Evolutionary conservation across 2,888 invertebrate species (phyloP).

Genomic region (Glyphotaelius pellucidus): DNA sequence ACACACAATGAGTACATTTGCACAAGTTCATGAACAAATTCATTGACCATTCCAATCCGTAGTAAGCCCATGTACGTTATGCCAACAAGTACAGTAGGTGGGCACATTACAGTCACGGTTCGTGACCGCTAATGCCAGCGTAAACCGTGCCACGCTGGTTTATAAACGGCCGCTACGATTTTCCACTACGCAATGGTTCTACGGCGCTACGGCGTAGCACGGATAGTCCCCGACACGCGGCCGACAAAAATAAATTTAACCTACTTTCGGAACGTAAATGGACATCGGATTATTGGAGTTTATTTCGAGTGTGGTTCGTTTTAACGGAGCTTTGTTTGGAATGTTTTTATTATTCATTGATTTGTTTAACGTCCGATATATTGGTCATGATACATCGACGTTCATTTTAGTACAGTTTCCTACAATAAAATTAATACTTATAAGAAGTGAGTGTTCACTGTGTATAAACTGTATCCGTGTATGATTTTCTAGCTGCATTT

Average conservation of each 20-base stretch:
- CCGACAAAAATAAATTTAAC: constrained; percentile 9
- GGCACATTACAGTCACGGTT: not conserved
- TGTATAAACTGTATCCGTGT: no score
- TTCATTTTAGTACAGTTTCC: not conserved
- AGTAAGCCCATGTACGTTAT: not conserved
- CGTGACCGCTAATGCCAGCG: constrained; percentile 29
- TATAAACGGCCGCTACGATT: constrained; percentile 28
- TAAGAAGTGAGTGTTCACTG: not conserved
- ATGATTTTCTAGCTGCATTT: no score
- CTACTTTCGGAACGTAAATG: constrained; percentile 26
- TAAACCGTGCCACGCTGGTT: constrained; percentile 28
- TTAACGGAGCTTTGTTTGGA: not conserved
- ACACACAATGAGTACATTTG: not conserved
- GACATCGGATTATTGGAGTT: not conserved
- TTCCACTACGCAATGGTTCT: not conserved
- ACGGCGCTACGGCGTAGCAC: not conserved
- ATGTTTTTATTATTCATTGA: not conserved
- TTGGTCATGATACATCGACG: not conserved
- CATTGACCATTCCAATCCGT: constrained; percentile 31
- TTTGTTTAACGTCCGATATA: not conserved
- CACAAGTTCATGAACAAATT: constrained; percentile 34
- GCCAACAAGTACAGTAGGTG: not conserved
- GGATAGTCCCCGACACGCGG: not conserved
- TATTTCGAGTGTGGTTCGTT: not conserved
- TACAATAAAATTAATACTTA: not conserved